phyloP scores from a whole-genome alignment of 2,888 invertebrate genomes.

The Cephus rjabovi region DNA sequence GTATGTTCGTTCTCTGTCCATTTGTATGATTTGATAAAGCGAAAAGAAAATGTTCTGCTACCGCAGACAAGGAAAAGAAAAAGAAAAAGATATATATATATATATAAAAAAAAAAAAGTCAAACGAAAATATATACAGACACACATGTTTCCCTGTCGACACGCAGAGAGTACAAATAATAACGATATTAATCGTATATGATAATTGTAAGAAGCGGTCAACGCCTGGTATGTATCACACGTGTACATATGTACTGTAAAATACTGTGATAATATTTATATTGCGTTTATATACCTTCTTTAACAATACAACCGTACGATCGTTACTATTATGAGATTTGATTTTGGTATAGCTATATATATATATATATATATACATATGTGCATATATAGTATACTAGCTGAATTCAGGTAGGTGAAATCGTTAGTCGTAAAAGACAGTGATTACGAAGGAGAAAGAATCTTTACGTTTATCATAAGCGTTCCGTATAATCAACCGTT shows the following conservation, averaged over 20 bases:
- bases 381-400: neutral
- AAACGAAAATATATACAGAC: conserved; percentile 25
- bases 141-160: conserved; percentile 44
- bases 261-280: conserved; percentile 66
- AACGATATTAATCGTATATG: conserved; percentile 40
- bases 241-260: conserved; percentile 64
- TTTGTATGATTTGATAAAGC: conserved; percentile 28
- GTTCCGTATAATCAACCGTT: neutral
- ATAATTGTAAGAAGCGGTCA: conserved; percentile 20
- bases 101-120: neutral
- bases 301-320: conserved; percentile 36
- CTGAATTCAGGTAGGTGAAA: neutral
- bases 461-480: neutral
- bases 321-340: conserved; percentile 1
- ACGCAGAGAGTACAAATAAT: conserved; percentile 54
- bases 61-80: neutral
- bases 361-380: neutral
- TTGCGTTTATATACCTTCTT: conserved; percentile 44
- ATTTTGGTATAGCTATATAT: neutral
- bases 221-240: conserved; percentile 48
- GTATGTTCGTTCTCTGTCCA: conserved; percentile 36
- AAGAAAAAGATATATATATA: neutral
- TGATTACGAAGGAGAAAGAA: neutral
- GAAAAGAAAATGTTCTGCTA: neutral
- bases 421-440: neutral